A percentile compares a stretch with the other conserved stretches of the same genome.
phyloP scores from a whole-genome alignment of 2,888 invertebrate species.

The Augochlorella aurata region DNA sequence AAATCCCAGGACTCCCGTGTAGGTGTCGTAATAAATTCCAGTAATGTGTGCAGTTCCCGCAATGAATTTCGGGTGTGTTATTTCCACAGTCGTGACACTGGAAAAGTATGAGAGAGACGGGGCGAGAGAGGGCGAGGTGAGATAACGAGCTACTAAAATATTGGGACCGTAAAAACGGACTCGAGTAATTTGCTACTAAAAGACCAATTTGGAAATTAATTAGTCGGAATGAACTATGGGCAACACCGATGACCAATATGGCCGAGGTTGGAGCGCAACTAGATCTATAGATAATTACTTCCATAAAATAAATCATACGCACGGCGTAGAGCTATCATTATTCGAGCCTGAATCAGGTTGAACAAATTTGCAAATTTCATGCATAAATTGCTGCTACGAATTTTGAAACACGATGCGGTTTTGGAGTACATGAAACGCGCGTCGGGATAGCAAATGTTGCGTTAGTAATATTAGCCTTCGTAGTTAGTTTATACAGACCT shows the following conservation, averaged over 20 bases:
- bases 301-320: not conserved
- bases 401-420: not conserved
- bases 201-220: not conserved
- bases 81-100: slow-evolving; percentile 30
- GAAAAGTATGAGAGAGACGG: slow-evolving; percentile 27
- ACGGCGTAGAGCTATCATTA: not conserved
- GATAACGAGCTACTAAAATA: slow-evolving; percentile 44
- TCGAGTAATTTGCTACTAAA: not conserved
- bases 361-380: not conserved
- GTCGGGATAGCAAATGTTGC: not conserved
- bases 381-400: not conserved
- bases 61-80: slow-evolving; percentile 46
- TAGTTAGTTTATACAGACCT: too few species aligned
- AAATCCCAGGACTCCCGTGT: slow-evolving; percentile 20
- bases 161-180: not conserved
- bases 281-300: not conserved
- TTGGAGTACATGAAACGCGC: not conserved
- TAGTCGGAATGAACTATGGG: not conserved
- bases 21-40: slow-evolving; percentile 43
- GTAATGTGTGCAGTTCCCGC: slow-evolving; percentile 40
- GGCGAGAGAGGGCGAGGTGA: not conserved
- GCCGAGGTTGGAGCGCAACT: not conserved
- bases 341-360: not conserved
- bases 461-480: too few species aligned
- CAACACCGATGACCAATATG: not conserved